phyloP scores from a whole-genome alignment of 2,797 vertebrate genomes.

The Coregonus ussuriensis region DNA sequence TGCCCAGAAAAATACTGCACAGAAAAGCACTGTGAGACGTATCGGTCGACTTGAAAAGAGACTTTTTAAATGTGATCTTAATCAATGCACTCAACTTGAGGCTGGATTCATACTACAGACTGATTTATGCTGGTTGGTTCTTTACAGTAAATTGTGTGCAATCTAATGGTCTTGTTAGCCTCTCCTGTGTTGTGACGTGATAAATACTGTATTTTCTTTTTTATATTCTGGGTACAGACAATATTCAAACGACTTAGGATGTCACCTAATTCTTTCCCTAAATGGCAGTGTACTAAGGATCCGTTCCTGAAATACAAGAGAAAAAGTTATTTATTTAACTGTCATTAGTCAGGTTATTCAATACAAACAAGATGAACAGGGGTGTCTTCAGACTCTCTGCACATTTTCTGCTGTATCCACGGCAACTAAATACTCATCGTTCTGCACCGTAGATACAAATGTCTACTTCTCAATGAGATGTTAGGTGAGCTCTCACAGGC shows the following conservation, averaged over 20 bases:
- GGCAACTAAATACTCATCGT: constrained; percentile 54
- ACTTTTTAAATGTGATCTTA: constrained; percentile 15
- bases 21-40: constrained; percentile 4
- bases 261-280: not conserved
- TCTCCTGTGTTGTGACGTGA: not conserved
- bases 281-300: not conserved
- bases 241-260: too few relatives aligned
- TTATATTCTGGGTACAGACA: too few relatives aligned
- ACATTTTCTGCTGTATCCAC: constrained; percentile 44
- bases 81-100: constrained; percentile 1
- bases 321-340: not conserved
- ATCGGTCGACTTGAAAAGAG: constrained; percentile 17
- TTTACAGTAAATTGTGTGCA: not conserved
- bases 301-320: not conserved
- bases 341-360: not conserved
- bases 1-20: constrained; percentile 2
- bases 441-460: constrained; percentile 34
- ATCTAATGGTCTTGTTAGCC: not conserved
- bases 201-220: not conserved
- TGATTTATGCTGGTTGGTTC: not conserved
- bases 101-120: not conserved
- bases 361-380: not conserved
- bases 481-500: constrained; percentile 29
- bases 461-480: constrained; percentile 25
- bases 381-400: not conserved